Percentiles rank a stretch among this genome's conserved stretches.
Conservation (phyloP, 2,888 invertebrate species). For the Deilephila porcellus region DNA sequence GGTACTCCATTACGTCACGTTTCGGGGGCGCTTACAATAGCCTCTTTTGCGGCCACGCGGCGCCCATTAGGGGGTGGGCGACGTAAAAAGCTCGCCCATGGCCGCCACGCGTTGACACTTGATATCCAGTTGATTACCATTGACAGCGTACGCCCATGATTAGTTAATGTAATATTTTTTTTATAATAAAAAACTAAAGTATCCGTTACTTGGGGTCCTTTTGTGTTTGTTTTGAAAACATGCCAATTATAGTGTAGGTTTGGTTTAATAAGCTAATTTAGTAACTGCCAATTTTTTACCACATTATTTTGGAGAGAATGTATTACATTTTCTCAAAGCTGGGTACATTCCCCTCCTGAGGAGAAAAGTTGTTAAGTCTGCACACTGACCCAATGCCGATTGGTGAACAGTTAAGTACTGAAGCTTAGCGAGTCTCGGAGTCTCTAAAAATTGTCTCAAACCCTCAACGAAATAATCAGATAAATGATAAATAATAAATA, state of each 20-base stretch:
- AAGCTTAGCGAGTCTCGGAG: too few species aligned
- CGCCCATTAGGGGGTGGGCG: constrained; percentile 66
- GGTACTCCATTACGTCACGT: constrained; percentile 32
- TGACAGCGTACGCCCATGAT: constrained; percentile 67
- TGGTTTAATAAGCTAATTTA: not conserved
- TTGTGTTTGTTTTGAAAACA: constrained; percentile 9
- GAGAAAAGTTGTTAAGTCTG: too few species aligned
- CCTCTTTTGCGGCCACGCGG: constrained; percentile 69
- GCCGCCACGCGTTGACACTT: constrained; percentile 72
- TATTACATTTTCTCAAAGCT: too few species aligned
- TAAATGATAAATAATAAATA: too few species aligned
- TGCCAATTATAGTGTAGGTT: not conserved
- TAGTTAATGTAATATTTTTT: constrained; percentile 35
- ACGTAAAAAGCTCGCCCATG: constrained; percentile 57
- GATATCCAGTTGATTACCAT: constrained; percentile 77
- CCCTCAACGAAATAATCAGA: too few species aligned
- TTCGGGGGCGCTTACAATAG: constrained; percentile 57
- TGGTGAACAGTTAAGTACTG: too few species aligned
- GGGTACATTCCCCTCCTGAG: too few species aligned
- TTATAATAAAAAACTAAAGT: not conserved
- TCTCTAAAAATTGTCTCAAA: too few species aligned
- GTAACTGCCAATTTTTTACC: not conserved
- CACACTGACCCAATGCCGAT: too few species aligned
- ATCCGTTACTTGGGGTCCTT: not conserved
- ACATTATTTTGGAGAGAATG: too few species aligned